phyloP scores from a whole-genome alignment of 1,140 invertebrate species.

The Steinernema khuongi region DNA sequence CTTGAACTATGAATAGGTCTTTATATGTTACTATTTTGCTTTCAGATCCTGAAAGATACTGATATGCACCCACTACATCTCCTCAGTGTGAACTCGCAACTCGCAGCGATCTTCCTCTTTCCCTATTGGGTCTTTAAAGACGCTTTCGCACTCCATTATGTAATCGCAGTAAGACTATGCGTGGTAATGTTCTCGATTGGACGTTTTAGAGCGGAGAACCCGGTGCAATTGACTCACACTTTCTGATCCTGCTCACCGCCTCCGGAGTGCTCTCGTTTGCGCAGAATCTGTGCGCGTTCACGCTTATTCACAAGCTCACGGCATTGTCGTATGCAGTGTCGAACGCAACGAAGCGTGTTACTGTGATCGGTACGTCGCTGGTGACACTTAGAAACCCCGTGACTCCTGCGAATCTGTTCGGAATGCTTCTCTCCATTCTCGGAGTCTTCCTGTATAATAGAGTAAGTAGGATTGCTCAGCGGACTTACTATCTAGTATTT shows the following conservation, averaged over 20 bases:
- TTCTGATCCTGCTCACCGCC: conserved; percentile 67
- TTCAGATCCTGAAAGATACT: conserved; percentile 76
- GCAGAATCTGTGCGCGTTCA: conserved; percentile 90
- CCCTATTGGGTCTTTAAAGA: conserved; percentile 79
- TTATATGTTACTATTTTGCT: conserved; percentile 36
- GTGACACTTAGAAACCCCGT: conserved; percentile 85
- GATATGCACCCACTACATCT: conserved; percentile 79
- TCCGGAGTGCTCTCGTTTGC: conserved; percentile 86
- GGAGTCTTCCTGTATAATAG: conserved; percentile 83
- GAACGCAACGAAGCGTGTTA: conserved; percentile 88
- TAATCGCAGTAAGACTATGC: conserved; percentile 35
- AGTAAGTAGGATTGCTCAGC: not conserved
- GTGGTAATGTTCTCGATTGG: conserved; percentile 30
- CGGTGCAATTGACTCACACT: conserved; percentile 44
- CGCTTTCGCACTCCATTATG: conserved; percentile 60
- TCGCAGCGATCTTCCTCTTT: conserved; percentile 76
- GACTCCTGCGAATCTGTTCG: conserved; percentile 76
- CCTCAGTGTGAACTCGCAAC: conserved; percentile 73
- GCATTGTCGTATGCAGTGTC: conserved; percentile 90
- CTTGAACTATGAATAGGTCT: not conserved
- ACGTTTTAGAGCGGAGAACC: conserved; percentile 43
- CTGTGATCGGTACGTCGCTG: conserved; percentile 81
- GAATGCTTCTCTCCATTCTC: conserved; percentile 81
- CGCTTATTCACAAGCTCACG: conserved; percentile 75
- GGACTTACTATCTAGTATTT: not conserved